phyloP scores from a whole-genome alignment of 1,140 invertebrate species.

The Carcinoscorpius rotundicauda region DNA sequence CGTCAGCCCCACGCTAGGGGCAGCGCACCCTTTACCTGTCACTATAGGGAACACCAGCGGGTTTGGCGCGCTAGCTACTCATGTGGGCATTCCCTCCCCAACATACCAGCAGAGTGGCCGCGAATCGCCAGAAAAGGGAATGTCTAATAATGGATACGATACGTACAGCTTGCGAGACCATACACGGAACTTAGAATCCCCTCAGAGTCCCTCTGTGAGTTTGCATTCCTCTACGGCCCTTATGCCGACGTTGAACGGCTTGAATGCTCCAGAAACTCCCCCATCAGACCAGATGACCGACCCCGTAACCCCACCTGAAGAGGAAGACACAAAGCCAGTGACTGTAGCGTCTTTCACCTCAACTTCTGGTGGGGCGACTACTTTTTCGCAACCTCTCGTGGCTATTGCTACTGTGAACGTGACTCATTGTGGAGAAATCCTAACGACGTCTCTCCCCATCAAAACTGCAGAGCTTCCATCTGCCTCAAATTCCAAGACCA shows the following conservation, averaged over 20 bases:
- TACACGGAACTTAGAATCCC: slow-evolving; percentile 35
- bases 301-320: no score
- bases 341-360: slow-evolving; percentile 25
- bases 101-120: slow-evolving; percentile 67
- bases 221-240: slow-evolving; percentile 35
- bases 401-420: no score
- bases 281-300: slow-evolving; percentile 34
- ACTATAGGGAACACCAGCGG: slow-evolving; percentile 51
- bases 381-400: no score
- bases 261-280: slow-evolving; percentile 41
- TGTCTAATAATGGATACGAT: slow-evolving; percentile 51
- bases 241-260: slow-evolving; percentile 35
- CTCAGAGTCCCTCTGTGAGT: slow-evolving; percentile 34
- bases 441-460: background rate
- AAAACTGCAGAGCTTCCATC: slow-evolving; percentile 17
- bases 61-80: slow-evolving; percentile 33
- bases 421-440: slow-evolving; percentile 10
- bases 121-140: slow-evolving; percentile 41
- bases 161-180: slow-evolving; percentile 42
- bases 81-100: slow-evolving; percentile 43
- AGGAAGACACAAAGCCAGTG: no score
- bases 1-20: slow-evolving; percentile 49
- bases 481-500: slow-evolving; percentile 11
- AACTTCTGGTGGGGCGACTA: slow-evolving; percentile 12
- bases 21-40: slow-evolving; percentile 48